Evolutionary conservation across 2,113 vertebrate species (phyloP).

Genomic region (Aramus guarauna): DNA sequence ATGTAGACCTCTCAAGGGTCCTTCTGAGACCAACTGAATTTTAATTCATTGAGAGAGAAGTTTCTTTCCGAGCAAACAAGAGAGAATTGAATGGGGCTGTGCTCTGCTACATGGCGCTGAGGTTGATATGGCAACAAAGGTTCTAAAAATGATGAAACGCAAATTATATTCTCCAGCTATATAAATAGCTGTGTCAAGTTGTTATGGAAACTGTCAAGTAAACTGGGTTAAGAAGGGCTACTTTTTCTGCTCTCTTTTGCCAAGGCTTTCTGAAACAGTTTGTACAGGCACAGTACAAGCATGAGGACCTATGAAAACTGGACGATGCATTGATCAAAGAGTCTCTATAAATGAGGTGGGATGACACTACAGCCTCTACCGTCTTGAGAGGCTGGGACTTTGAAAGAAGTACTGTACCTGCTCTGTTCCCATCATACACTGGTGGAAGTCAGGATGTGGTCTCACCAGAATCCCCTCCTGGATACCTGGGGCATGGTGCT

Average conservation of each 20-base stretch:
- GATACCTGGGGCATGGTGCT: not conserved
- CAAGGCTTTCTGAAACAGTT: not conserved
- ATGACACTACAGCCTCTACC: not conserved
- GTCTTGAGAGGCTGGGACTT: not conserved
- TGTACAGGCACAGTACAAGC: not conserved
- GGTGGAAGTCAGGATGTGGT: not conserved
- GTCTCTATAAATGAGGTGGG: not conserved
- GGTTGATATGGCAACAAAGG: slow-evolving; percentile 69
- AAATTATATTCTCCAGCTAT: slow-evolving; percentile 35
- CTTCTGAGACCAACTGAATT: not conserved
- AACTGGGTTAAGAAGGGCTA: slow-evolving; percentile 56
- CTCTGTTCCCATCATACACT: not conserved
- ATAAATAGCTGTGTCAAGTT: slow-evolving; percentile 66
- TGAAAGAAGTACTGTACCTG: not conserved
- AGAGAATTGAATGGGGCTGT: slow-evolving; percentile 19
- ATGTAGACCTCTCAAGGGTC: not conserved
- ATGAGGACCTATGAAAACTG: not conserved
- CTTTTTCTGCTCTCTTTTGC: slow-evolving; percentile 32
- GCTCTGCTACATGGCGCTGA: not conserved
- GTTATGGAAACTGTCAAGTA: slow-evolving; percentile 68
- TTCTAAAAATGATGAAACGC: slow-evolving; percentile 52
- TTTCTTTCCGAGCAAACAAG: not conserved
- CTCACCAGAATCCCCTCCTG: not conserved
- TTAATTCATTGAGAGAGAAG: not conserved
- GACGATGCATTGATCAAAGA: not conserved